Base-by-base conservation (phyloP, 2,113 vertebrate species). In the Mixornis gularis region DNA sequence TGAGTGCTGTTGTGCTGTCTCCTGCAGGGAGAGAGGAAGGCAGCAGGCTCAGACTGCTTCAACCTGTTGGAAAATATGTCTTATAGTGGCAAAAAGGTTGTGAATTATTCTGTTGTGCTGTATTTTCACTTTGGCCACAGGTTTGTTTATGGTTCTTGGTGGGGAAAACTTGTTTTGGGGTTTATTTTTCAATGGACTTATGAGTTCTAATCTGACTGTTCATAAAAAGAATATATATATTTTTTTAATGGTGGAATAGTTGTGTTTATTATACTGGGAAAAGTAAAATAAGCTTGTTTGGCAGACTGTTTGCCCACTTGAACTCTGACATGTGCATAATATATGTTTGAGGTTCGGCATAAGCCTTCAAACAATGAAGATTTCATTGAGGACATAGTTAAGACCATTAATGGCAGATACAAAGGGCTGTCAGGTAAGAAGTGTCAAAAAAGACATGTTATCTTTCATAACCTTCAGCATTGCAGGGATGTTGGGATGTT, bases 401-500 rank as follows among this genome's bases (percentile, higher is more conserved):
- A 97, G 68, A 92, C 98, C 80, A 98, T 99, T 91, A 98, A 97
- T 72, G 97, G 95, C 89, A 97, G 97, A 97, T 99, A 99, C 97
- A 98, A 98, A 96, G 98, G 98, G 49, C 98, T 99, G 69, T 99
- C 99, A 97, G 99, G 99, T 99, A 97, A 97, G 32, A 56, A 66
- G 12, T 15, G 53, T 32, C 13, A 18, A 62, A 85, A 58, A 55
- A 65, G 11, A 3, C 40, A 48, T 9, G 2, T 40, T 72, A 13
- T 55, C 32, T 66, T 60, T 48, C 36, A 26, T 77, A 48, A 49
- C 27, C 12, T 72, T 89, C 15, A 78, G 32, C 3, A 1, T 46
- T 90, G 44, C 15, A 40, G 34, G 18, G 6, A 58, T 69, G 3
- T 52, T 65, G 29, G 21, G 9, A 64, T 72, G 13, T 53, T 87